Conservation (phyloP, 2,797 vertebrate species). For the Neosalanx taihuensis region DNA sequence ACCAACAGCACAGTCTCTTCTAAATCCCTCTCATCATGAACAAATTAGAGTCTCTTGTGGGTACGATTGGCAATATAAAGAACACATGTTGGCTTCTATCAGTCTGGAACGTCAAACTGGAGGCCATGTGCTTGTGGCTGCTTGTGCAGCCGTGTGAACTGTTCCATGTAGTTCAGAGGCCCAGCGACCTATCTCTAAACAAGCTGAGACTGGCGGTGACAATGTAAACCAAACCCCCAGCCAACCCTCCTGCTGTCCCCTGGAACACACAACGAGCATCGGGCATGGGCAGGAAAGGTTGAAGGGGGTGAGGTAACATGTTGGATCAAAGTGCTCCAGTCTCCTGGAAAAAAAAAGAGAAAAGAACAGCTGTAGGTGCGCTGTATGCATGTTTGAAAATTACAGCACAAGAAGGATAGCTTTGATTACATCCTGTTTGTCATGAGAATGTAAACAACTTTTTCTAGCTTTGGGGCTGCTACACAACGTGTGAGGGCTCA, state of each 20-base stretch:
- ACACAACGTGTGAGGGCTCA: conserved; percentile 45
- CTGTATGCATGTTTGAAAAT: neutral
- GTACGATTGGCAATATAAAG: conserved; percentile 42
- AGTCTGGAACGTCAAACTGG: conserved; percentile 23
- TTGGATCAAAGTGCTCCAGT: conserved; percentile 8
- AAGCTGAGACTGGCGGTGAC: conserved; percentile 34
- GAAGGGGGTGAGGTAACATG: neutral
- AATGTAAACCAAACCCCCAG: neutral
- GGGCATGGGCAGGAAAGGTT: neutral
- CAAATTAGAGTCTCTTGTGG: conserved; percentile 44
- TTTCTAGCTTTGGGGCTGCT: conserved; percentile 33
- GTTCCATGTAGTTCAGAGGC: conserved; percentile 38
- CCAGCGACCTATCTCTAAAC: conserved; percentile 26
- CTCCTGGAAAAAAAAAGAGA: conserved; percentile 22
- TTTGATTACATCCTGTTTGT: conserved; percentile 27
- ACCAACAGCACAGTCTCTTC: neutral
- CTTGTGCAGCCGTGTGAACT: conserved; percentile 45
- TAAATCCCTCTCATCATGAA: conserved; percentile 44
- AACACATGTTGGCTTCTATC: conserved; percentile 48
- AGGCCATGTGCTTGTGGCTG: neutral
- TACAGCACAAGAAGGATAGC: conserved; percentile 11
- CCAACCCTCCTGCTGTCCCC: neutral
- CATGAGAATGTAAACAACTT: conserved; percentile 34
- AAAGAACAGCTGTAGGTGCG: conserved; percentile 38
- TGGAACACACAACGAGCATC: neutral